Evolutionary conservation across 2,797 vertebrate genomes (phyloP).

Genomic region (Fundulus diaphanus): DNA sequence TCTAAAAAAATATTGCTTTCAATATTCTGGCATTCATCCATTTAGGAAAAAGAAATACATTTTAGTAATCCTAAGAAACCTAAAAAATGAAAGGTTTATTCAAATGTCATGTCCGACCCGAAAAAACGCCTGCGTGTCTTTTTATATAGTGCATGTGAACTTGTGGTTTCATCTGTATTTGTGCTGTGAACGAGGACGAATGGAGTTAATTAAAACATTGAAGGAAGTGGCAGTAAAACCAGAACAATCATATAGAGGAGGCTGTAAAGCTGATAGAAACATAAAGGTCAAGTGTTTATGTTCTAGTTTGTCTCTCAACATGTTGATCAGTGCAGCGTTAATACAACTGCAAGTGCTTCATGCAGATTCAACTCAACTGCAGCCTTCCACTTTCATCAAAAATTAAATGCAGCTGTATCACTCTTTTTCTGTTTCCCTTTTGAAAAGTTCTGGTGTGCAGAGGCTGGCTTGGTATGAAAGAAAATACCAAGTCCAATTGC

Average conservation of each 20-base stretch:
- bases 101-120: too few species aligned
- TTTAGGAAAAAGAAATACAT: too few species aligned
- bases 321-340: neutral
- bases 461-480: conserved; percentile 45
- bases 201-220: neutral
- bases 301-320: neutral
- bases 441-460: conserved; percentile 45
- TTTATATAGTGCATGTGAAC: too few species aligned
- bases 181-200: neutral
- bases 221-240: neutral
- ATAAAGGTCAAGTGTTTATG: conserved; percentile 4
- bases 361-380: neutral
- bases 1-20: too few species aligned
- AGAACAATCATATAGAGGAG: neutral
- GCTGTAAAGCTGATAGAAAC: neutral
- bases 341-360: neutral
- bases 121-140: too few species aligned
- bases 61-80: too few species aligned
- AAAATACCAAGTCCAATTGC: conserved; percentile 74
- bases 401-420: conserved; percentile 16
- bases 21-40: too few species aligned
- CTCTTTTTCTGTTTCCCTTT: conserved; percentile 26
- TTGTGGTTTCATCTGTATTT: too few species aligned
- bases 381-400: conserved; percentile 6
- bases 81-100: too few species aligned